Percentiles rank a stretch among this genome's conserved stretches.
Conservation (phyloP, 2,797 vertebrate genomes). For the Bradypodion ventrale region DNA sequence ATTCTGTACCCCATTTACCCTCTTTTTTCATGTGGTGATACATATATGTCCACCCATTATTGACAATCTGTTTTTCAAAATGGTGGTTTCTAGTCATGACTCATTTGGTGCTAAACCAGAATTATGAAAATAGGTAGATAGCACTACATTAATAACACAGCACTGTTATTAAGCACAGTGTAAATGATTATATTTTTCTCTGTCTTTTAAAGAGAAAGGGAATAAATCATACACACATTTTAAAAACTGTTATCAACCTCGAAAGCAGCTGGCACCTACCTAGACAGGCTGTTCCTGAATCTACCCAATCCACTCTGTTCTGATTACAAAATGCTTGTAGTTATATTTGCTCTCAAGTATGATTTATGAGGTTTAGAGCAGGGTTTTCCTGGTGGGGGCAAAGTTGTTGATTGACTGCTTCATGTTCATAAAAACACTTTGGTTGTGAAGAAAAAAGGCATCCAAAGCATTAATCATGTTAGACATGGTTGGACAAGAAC, state of each 20-base stretch:
- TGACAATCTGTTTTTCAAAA: background rate
- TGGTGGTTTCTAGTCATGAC: background rate
- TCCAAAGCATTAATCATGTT: conserved; percentile 72
- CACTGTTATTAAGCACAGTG: conserved; percentile 22
- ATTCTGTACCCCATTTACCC: background rate
- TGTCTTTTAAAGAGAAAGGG: conserved; percentile 48
- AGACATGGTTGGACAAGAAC: conserved; percentile 70
- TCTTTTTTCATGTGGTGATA: too few relatives aligned
- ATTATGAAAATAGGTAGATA: conserved; percentile 21
- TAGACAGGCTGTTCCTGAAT: conserved; percentile 53
- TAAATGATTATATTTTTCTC: conserved; percentile 51
- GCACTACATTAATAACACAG: conserved; percentile 40
- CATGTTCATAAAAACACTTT: conserved; percentile 65
- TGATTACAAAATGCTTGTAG: conserved; percentile 65
- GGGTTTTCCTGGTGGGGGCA: background rate
- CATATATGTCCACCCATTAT: background rate
- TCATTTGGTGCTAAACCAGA: background rate
- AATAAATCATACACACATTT: conserved; percentile 54
- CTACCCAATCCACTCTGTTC: conserved; percentile 44
- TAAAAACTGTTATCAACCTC: conserved; percentile 32
- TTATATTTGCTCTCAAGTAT: conserved; percentile 72
- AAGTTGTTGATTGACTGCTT: conserved; percentile 67
- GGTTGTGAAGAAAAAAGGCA: conserved; percentile 62
- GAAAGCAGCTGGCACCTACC: conserved; percentile 43
- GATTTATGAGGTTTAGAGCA: conserved; percentile 70